phyloP scores from a whole-genome alignment of 2,797 vertebrate genomes.

The Margarornis squamiger region DNA sequence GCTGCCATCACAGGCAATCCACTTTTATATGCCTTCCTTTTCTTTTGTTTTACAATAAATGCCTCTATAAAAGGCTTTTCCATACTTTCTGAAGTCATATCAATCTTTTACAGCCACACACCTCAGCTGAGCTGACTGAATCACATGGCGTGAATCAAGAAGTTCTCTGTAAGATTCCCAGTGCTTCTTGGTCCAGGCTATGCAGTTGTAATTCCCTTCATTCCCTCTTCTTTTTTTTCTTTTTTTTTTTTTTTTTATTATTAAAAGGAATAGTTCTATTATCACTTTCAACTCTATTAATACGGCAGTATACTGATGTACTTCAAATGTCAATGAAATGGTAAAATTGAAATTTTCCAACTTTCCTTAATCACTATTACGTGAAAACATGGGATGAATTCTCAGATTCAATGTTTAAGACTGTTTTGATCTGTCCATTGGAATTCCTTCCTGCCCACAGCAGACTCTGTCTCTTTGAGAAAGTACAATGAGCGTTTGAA shows the following conservation, averaged over 20 bases:
- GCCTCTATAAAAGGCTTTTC: background rate
- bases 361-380: background rate
- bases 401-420: background rate
- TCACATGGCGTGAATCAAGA: background rate
- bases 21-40: background rate
- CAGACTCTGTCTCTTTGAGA: background rate
- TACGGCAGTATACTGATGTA: background rate
- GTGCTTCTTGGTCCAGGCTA: background rate
- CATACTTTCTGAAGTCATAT: background rate
- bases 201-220: background rate
- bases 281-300: background rate
- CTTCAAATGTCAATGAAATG: background rate
- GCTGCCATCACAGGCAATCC: background rate
- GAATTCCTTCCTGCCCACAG: background rate
- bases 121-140: background rate
- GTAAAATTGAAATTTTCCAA: background rate
- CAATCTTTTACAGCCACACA: background rate
- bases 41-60: background rate
- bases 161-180: background rate
- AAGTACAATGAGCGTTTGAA: background rate
- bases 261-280: background rate
- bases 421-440: background rate
- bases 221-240: no score
- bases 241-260: background rate
- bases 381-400: background rate